Conservation (phyloP, 2,888 invertebrate genomes). For the Sabatieria punctata region DNA sequence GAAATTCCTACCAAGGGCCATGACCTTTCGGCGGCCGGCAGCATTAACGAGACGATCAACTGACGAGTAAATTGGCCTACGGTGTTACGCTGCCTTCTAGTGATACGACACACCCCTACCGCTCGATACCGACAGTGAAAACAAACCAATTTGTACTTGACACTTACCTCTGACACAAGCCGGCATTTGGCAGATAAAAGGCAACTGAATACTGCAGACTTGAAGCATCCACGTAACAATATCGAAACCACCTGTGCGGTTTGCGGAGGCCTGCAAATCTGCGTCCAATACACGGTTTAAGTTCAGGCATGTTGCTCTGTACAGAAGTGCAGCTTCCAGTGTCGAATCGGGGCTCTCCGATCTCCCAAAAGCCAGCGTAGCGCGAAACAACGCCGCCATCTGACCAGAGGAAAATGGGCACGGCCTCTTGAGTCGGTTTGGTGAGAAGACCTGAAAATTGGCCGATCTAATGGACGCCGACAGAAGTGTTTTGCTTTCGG, state of each 20-base stretch:
- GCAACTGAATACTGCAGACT: conserved; percentile 77
- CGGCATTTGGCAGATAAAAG: conserved; percentile 75
- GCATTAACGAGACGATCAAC: too few species aligned
- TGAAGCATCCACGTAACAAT: conserved; percentile 61
- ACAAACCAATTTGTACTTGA: too few species aligned
- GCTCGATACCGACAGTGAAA: too few species aligned
- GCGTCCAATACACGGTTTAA: too few species aligned
- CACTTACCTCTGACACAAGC: conserved; percentile 64
- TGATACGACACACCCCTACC: too few species aligned
- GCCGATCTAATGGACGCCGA: too few species aligned
- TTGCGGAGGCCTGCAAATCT: conserved; percentile 7
- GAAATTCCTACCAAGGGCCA: too few species aligned
- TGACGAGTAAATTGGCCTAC: too few species aligned
- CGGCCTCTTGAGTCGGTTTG: conserved; percentile 13
- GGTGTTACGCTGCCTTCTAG: too few species aligned
- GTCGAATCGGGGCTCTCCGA: conserved; percentile 66
- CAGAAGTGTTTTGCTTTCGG: neutral
- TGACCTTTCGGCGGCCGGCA: too few species aligned
- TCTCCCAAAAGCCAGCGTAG: conserved; percentile 60
- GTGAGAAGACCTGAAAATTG: conserved; percentile 16
- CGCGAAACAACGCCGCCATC: conserved; percentile 26
- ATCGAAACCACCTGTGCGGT: conserved; percentile 2
- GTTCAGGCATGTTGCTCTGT: neutral
- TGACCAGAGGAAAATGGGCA: conserved; percentile 24
- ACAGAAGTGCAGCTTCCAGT: conserved; percentile 68